A percentile compares a stretch with the other conserved stretches of the same genome.
Conservation (phyloP, 2,888 invertebrate genomes). For the Meandrusa payeni region DNA sequence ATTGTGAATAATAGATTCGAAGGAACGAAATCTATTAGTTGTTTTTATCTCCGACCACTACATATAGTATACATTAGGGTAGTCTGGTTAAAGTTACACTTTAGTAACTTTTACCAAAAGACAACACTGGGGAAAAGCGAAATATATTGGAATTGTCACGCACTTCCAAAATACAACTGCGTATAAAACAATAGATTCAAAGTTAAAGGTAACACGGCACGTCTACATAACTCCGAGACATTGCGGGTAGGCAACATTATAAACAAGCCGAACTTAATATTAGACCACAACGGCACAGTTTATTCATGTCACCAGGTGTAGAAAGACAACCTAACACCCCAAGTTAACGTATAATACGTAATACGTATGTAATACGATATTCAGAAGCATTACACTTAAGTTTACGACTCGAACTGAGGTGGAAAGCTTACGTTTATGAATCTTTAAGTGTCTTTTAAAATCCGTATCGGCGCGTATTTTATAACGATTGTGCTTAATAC, state of each 20-base stretch:
- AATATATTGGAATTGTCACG: too few relatives aligned
- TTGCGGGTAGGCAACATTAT: slow-evolving; percentile 39
- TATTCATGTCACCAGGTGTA: slow-evolving; percentile 72
- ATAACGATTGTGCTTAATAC: slow-evolving; percentile 29
- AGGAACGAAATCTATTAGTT: too few relatives aligned
- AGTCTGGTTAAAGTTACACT: too few relatives aligned
- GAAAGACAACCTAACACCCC: slow-evolving; percentile 59
- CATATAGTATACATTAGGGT: too few relatives aligned
- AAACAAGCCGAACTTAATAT: slow-evolving; percentile 63
- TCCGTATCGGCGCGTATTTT: slow-evolving; percentile 53
- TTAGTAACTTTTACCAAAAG: too few relatives aligned
- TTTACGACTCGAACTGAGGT: slow-evolving; percentile 70
- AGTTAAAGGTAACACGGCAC: slow-evolving; percentile 41
- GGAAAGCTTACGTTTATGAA: slow-evolving; percentile 70
- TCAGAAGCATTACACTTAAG: slow-evolving; percentile 66
- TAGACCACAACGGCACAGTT: slow-evolving; percentile 61
- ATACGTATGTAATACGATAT: slow-evolving; percentile 60
- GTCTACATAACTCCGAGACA: slow-evolving; percentile 35
- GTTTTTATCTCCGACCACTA: too few relatives aligned
- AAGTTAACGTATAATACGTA: slow-evolving; percentile 62
- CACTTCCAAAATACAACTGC: too few relatives aligned
- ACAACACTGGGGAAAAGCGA: too few relatives aligned
- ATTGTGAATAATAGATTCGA: too few relatives aligned
- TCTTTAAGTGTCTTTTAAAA: slow-evolving; percentile 73
- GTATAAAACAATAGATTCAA: slow-evolving; percentile 39